phyloP scores from a whole-genome alignment of 2,113 vertebrate genomes.

The Stercorarius parasiticus region DNA sequence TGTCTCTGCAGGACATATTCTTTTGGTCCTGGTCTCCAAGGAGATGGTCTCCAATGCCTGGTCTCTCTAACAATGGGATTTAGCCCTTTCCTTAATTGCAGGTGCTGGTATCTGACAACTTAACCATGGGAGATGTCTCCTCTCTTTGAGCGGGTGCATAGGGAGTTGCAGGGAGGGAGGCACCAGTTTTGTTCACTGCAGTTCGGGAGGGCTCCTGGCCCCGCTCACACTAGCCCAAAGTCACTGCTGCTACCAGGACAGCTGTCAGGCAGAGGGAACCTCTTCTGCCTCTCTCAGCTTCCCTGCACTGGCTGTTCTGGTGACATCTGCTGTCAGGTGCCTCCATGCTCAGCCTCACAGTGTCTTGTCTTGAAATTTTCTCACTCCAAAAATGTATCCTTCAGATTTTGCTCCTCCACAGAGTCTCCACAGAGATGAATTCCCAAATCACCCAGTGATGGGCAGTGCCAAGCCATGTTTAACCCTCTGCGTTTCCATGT shows the following conservation, averaged over 20 bases:
- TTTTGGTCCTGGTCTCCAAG: not conserved
- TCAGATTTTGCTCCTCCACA: not conserved
- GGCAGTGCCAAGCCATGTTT: accelerated
- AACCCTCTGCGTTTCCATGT: not conserved
- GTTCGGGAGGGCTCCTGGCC: not conserved
- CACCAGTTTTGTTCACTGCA: not conserved
- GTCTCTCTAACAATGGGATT: not conserved
- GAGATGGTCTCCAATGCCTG: not conserved
- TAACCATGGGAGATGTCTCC: not conserved
- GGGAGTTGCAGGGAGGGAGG: not conserved
- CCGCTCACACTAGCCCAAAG: not conserved
- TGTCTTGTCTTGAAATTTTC: not conserved
- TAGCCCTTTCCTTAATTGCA: not conserved
- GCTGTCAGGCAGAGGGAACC: not conserved
- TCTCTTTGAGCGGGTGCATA: not conserved
- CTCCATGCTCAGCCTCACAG: not conserved
- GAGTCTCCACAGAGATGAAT: not conserved
- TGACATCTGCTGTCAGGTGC: not conserved
- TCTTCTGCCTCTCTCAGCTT: not conserved
- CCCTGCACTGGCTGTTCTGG: not conserved
- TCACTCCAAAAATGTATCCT: not conserved
- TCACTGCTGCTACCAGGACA: not conserved
- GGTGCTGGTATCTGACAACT: not conserved
- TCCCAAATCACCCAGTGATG: not conserved
- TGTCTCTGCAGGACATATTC: not conserved